Evolutionary conservation across 2,888 invertebrate genomes (phyloP).

Genomic region (Crematogaster levior): DNA sequence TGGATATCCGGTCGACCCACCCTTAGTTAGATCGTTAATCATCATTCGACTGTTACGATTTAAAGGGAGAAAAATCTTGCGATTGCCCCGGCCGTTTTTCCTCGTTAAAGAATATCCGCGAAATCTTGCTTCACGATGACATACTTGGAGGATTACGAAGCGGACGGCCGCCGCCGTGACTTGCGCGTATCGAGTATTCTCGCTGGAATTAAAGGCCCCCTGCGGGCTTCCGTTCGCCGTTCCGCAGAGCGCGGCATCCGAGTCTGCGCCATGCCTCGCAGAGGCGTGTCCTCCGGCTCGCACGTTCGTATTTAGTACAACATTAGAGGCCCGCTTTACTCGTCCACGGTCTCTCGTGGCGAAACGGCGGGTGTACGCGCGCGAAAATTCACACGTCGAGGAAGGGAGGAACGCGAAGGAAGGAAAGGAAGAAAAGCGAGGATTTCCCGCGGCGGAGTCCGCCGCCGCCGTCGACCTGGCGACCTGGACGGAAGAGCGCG

Average conservation of each 20-base stretch:
- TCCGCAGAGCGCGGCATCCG: constrained; percentile 48
- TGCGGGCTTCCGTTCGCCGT: constrained; percentile 20
- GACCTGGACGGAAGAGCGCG: constrained; percentile 15
- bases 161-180: background rate
- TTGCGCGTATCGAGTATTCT: constrained; percentile 20
- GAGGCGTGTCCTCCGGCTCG: constrained; percentile 72
- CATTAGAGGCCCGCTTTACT: constrained; percentile 59
- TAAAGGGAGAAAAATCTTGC: background rate
- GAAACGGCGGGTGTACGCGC: constrained; percentile 60
- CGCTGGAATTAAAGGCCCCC: constrained; percentile 19
- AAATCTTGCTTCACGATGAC: constrained; percentile 8
- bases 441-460: background rate
- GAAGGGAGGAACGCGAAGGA: background rate
- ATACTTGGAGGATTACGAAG: background rate
- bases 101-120: background rate
- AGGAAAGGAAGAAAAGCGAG: background rate
- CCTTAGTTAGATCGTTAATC: background rate
- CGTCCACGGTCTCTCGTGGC: constrained; percentile 69
- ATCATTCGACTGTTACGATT: background rate
- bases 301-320: constrained; percentile 53
- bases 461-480: background rate
- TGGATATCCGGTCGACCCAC: background rate
- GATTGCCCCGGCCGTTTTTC: background rate
- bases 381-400: constrained; percentile 28
- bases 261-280: constrained; percentile 77